Base-by-base conservation (phyloP, 2,888 invertebrate genomes). In the Theretra japonica region DNA sequence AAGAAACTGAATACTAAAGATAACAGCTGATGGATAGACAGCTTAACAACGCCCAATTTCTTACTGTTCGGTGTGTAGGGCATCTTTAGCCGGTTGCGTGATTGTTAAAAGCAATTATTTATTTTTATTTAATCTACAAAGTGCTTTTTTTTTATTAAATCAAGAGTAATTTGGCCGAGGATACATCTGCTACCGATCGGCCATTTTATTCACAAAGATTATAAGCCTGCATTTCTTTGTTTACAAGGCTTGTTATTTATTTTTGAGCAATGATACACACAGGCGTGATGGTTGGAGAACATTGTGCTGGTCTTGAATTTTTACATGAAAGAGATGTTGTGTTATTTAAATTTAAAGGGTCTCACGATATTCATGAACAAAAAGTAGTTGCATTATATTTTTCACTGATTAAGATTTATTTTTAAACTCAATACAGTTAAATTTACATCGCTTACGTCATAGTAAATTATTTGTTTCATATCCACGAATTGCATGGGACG, bases 171-270 rank as follows among this genome's bases (percentile, higher is more conserved):
- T 70, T 76, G 77, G 79, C 76, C 73, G 71, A 82, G 80, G 82
- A 82, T 83, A 80, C 82, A 80, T 82, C 81, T 81, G 76, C 77
- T 77, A 71, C 76, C 69, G 71, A 76, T 76, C 71, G 72, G 74
- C 70, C 72, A 73, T 75, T 76, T 80, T 83, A 80, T 76, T 77
- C 76, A 73, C 72, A 76, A 76, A 79, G 79, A 86, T 87, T 85
- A 87, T 82, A 86, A 86, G 83, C 80, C 82, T 80, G 84, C 84
- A 83, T 83, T 84, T 84, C 86, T 89, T 89, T 89, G 88, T 89
- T 89, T 87, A 87, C 83, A 84, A 80, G 80, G 74, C 76, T 79
- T 79, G 80, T 80, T 84, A 75, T 82, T 84, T 81, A 77, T 82
- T 82, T 83, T 80, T 53, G 76, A 72, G 65, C 70, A 57, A 21